Conservation (phyloP, 2,113 vertebrate genomes). For the Castor canadensis region DNA sequence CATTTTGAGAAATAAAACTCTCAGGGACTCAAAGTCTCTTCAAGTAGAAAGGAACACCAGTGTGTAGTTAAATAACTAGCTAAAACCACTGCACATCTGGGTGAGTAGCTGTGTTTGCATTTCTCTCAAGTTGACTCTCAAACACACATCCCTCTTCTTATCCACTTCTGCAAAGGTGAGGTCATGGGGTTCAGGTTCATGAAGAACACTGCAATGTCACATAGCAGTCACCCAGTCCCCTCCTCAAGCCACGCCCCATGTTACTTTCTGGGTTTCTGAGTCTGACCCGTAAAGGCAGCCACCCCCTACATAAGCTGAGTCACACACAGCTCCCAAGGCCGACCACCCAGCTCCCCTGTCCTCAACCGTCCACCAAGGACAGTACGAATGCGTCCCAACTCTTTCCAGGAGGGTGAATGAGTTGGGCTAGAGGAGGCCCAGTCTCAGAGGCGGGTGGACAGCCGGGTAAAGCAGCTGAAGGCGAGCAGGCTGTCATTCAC, state of each 20-base stretch:
- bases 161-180: neutral
- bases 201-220: neutral
- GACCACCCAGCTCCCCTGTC: neutral
- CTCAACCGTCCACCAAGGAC: neutral
- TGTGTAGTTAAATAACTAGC: neutral
- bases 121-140: neutral
- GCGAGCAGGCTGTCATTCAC: slow-evolving; percentile 87
- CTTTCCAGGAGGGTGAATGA: neutral
- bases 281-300: neutral
- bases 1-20: neutral
- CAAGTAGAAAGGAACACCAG: neutral
- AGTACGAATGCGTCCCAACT: neutral
- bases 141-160: rapidly evolving
- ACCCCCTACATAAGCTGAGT: neutral
- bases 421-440: neutral
- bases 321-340: neutral
- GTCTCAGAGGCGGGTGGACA: neutral
- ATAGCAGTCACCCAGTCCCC: neutral
- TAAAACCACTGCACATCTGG: rapidly evolving
- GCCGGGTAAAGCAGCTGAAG: slow-evolving; percentile 67
- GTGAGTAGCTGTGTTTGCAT: neutral
- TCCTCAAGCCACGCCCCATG: neutral
- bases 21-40: neutral
- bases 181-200: rapidly evolving
- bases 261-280: neutral